Base-by-base conservation (phyloP, 1,140 invertebrate genomes). In the Helicorthomorpha holstii region DNA sequence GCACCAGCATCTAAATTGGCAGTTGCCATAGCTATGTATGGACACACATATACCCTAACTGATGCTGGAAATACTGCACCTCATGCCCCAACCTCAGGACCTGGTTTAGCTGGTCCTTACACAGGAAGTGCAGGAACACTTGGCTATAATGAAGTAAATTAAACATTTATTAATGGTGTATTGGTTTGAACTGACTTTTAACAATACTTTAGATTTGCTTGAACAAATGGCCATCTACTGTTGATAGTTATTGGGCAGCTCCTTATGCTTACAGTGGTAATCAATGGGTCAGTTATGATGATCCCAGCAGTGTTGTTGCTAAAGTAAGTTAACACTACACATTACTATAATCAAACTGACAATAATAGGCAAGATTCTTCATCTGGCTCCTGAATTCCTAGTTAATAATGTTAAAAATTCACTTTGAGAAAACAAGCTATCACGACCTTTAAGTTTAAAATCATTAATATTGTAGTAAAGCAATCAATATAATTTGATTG, bases 231-330 rank as follows among this genome's bases (percentile, higher is more conserved):
- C 59, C 50, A 19, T 55, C 54, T 14, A 56, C 60, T 21, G 69
- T 64, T 64, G 60, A 65, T 49, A 52, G 63, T 2, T 60, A 64
- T 12, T 59, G 64, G 16, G 61, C 65, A 21, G 85, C 83, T 14
- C 86, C 88, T 1, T 92, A 83, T 65, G 79, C 85, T 1, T 81
- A 82, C 62, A 69, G 74, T 1, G 76, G 76, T 12, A 75, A 88
- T 58, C 85, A 93, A 59, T 95, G 90, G 87, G 85, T 93, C 0
- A 84, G 87, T 46, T 95, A 80, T 62, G 91, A 96, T 58, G 81
- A 91, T 67, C 61, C 74, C 1, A 74, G 78, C 45, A 90, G 84
- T 27, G 69, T 91, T 2, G 71, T 64, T 22, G 71, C 78, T 51
- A 92, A 92, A 69, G 79, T 81, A 48, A 4, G 12, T 7, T 22